These are phyloP conservation scores for Psilopogon haemacephalus DNA, from an alignment of 2,113 vertebrate species.

Conservation along the genomic window DNA sequence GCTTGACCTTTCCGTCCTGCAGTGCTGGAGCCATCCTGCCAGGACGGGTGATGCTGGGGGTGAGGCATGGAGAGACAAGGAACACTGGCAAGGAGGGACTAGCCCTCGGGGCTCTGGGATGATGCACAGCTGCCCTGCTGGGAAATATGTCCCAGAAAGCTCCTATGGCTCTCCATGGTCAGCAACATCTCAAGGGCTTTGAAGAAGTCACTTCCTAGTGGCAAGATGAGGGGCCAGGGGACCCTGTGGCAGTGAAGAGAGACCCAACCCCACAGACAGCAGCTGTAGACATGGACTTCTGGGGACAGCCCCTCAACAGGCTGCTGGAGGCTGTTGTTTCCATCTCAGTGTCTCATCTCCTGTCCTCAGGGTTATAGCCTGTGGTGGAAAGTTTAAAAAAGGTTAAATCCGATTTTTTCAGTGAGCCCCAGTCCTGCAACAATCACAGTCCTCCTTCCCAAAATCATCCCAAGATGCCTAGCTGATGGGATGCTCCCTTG, in stretches of 20 bases:
- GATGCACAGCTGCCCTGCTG: rapidly evolving
- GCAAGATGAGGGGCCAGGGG: not conserved
- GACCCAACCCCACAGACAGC: rapidly evolving
- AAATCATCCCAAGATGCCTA: not conserved
- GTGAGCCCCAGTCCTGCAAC: not conserved
- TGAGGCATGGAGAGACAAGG: no score
- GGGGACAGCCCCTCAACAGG: not conserved
- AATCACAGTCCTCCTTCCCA: not conserved
- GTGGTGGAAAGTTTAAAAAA: not conserved
- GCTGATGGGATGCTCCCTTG: not conserved
- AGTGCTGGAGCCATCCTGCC: not conserved
- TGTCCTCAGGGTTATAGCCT: not conserved
- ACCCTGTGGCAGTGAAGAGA: not conserved
- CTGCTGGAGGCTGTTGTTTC: rapidly evolving
- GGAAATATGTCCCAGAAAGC: not conserved
- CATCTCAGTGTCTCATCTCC: not conserved
- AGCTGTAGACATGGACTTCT: not conserved
- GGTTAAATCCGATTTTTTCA: rapidly evolving
- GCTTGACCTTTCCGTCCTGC: not conserved
- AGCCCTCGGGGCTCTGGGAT: not conserved
- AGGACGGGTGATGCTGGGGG: rapidly evolving
- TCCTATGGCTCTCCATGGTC: not conserved
- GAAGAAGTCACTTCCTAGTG: not conserved
- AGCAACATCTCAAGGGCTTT: not conserved
- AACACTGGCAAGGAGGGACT: not conserved